These are phyloP conservation scores for Nansenia antarctica DNA, from an alignment of 2,113 vertebrate species.

Conservation along the genomic window DNA sequence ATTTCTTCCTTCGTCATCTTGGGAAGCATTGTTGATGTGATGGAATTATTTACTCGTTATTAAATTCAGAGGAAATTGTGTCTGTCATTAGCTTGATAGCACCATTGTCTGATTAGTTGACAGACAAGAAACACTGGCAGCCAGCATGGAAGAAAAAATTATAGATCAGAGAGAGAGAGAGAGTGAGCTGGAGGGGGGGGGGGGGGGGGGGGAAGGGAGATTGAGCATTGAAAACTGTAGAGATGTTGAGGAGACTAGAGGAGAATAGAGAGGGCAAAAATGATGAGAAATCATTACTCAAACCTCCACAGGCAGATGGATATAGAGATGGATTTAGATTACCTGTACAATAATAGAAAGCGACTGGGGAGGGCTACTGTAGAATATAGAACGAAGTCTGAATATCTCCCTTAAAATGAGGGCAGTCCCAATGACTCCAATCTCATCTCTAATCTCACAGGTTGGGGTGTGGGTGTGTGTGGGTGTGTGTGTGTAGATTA, in stretches of 20 bases:
- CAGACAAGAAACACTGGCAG: slow-evolving; percentile 36
- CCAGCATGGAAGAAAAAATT: slow-evolving; percentile 29
- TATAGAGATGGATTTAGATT: slow-evolving; percentile 19
- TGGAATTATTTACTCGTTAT: slow-evolving; percentile 69
- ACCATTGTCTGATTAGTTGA: slow-evolving; percentile 54
- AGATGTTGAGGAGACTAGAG: neutral
- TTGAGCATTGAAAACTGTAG: neutral
- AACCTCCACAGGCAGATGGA: neutral
- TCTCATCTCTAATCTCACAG: too few relatives aligned
- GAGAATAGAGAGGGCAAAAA: neutral
- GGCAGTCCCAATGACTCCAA: slow-evolving; percentile 6
- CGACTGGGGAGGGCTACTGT: neutral
- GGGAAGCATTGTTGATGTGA: slow-evolving; percentile 43
- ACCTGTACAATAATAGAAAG: slow-evolving; percentile 12
- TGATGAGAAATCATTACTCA: slow-evolving; percentile 23
- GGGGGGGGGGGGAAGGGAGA: neutral
- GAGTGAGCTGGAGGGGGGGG: neutral
- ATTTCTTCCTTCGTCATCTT: slow-evolving; percentile 49
- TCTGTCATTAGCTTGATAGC: slow-evolving; percentile 62
- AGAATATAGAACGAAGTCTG: slow-evolving; percentile 2
- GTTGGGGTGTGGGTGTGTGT: neutral
- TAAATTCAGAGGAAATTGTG: slow-evolving; percentile 62
- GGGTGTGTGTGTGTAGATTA: neutral
- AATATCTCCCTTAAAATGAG: slow-evolving; percentile 8
- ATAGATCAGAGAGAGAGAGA: neutral